Conservation (phyloP, 2,888 invertebrate species). For the Dryocosmus kuriphilus region DNA sequence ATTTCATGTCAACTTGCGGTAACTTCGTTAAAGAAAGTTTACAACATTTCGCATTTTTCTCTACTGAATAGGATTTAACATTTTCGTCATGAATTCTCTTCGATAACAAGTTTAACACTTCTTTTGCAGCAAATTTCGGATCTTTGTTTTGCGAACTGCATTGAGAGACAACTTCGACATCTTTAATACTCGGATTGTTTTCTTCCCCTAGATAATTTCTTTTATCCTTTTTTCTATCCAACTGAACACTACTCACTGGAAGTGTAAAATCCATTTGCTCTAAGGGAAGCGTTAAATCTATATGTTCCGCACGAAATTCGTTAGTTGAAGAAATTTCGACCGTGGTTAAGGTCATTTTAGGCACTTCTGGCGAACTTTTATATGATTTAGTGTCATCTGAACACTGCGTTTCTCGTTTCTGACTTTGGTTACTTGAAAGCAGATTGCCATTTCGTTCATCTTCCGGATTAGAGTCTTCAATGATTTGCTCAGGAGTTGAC, state of each 20-base stretch:
- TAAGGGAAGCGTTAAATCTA: not conserved
- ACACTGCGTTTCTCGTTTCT: not conserved
- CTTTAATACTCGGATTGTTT: not conserved
- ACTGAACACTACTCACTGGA: not conserved
- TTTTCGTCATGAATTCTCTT: not conserved
- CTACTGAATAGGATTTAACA: not conserved
- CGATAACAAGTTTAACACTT: not conserved
- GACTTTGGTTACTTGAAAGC: not conserved
- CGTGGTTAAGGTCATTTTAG: not conserved
- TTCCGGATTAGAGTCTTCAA: not conserved
- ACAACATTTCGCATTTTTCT: not conserved
- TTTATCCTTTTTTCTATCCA: not conserved
- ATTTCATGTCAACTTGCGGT: no score
- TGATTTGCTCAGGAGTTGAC: not conserved
- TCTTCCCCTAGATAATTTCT: not conserved
- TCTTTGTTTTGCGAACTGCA: not conserved
- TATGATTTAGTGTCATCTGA: not conserved
- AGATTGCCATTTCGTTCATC: not conserved
- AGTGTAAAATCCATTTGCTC: constrained; percentile 3
- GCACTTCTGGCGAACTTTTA: not conserved
- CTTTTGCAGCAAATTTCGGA: not conserved
- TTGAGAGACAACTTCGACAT: not conserved
- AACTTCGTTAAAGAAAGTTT: no score
- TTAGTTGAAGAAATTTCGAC: not conserved
- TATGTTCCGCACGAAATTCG: not conserved